phyloP scores from a whole-genome alignment of 2,113 vertebrate species.

The Trogon surrucura region DNA sequence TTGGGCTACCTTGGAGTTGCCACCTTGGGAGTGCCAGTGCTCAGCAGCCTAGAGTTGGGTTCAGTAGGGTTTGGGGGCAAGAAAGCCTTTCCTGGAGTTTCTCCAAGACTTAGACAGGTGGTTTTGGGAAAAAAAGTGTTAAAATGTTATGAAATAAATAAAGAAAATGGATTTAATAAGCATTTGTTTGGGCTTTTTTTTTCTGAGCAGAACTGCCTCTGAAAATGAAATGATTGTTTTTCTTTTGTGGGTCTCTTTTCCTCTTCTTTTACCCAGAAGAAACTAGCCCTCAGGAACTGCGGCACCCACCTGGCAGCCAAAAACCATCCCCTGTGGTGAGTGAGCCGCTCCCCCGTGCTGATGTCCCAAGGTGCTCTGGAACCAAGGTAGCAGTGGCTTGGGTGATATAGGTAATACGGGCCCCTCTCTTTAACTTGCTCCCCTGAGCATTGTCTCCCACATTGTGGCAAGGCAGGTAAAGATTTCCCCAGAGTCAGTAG shows the following conservation, averaged over 20 bases:
- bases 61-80: not conserved
- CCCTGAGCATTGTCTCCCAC: not conserved
- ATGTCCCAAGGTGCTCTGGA: constrained; percentile 27
- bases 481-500: not conserved
- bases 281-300: constrained; percentile 73
- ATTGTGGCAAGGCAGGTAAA: not conserved
- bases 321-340: constrained; percentile 75
- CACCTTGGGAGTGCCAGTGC: not conserved
- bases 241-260: constrained; percentile 25
- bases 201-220: not conserved
- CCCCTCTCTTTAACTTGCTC: not conserved
- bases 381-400: constrained; percentile 38
- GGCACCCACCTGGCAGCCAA: constrained; percentile 65
- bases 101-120: not conserved
- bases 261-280: constrained; percentile 69
- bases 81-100: not conserved
- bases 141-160: not conserved
- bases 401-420: not conserved
- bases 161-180: not conserved
- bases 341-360: not conserved
- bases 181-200: not conserved
- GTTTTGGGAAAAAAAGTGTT: not conserved
- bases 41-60: not conserved
- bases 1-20: not conserved
- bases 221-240: not conserved